These are phyloP conservation scores for Heterochromis multidens DNA, from an alignment of 2,113 vertebrate genomes.

Conservation along the genomic window DNA sequence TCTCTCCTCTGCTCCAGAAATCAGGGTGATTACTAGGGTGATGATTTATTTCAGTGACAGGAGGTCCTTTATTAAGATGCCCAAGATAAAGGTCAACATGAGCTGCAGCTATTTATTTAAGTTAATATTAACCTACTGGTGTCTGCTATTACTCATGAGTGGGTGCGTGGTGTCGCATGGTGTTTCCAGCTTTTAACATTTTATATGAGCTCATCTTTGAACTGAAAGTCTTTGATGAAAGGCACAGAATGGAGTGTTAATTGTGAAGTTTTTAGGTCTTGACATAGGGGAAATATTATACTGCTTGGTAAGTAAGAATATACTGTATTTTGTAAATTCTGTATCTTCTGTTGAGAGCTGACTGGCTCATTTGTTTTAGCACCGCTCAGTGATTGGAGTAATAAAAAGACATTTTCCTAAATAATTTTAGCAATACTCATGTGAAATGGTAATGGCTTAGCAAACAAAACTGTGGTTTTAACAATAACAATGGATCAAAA, in stretches of 20 bases:
- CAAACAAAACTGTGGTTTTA: not conserved
- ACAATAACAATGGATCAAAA: not conserved
- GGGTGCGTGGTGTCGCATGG: not conserved
- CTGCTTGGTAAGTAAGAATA: constrained; percentile 12
- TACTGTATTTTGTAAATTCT: not conserved
- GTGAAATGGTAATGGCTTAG: not conserved
- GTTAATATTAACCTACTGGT: constrained; percentile 18
- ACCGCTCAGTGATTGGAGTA: not conserved
- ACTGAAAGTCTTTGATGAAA: not conserved
- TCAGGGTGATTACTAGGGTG: not conserved
- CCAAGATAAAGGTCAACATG: not conserved
- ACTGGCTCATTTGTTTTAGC: not conserved
- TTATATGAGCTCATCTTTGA: constrained; percentile 9
- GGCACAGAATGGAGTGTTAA: not conserved
- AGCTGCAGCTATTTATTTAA: constrained; percentile 36
- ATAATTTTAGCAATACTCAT: not conserved
- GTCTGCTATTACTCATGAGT: not conserved
- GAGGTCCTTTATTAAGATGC: not conserved
- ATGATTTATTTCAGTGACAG: not conserved
- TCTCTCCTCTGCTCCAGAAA: not conserved
- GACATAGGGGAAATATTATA: not conserved
- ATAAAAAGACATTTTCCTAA: not conserved
- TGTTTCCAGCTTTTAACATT: not conserved
- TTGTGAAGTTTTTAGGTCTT: not conserved
- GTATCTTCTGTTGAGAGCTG: not conserved